phyloP scores from a whole-genome alignment of 1,140 invertebrate genomes.

The Trialeurodes vaporariorum region DNA sequence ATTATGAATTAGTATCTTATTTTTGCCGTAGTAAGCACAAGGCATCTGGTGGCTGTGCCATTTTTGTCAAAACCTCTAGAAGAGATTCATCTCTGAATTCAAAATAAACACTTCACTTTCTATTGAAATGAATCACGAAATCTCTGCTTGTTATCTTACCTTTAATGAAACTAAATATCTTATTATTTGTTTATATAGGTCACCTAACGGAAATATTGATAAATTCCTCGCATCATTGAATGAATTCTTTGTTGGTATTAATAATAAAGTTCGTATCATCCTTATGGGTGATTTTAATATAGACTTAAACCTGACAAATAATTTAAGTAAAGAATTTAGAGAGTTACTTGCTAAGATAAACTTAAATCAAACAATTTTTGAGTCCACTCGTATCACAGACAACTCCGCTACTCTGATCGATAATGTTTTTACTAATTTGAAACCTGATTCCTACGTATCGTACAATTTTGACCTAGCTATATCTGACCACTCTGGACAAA shows the following conservation, averaged over 20 bases:
- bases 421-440: not conserved
- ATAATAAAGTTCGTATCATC: not conserved
- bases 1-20: not conserved
- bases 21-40: not conserved
- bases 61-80: not conserved
- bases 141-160: not conserved
- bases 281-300: not conserved
- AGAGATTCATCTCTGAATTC: not conserved
- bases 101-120: not conserved
- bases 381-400: not conserved
- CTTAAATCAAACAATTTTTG: not conserved
- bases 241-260: not conserved
- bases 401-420: not conserved
- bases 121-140: not conserved
- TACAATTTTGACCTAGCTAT: not conserved
- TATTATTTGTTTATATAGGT: not conserved
- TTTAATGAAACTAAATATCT: not conserved
- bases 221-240: not conserved
- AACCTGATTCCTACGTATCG: not conserved
- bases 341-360: not conserved
- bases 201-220: not conserved
- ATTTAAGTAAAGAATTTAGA: not conserved
- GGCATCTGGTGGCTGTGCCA: not conserved
- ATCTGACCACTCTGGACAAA: not conserved
- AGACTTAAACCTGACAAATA: not conserved